phyloP scores from a whole-genome alignment of 2,113 vertebrate genomes.

The Reinhardtius hippoglossoides region DNA sequence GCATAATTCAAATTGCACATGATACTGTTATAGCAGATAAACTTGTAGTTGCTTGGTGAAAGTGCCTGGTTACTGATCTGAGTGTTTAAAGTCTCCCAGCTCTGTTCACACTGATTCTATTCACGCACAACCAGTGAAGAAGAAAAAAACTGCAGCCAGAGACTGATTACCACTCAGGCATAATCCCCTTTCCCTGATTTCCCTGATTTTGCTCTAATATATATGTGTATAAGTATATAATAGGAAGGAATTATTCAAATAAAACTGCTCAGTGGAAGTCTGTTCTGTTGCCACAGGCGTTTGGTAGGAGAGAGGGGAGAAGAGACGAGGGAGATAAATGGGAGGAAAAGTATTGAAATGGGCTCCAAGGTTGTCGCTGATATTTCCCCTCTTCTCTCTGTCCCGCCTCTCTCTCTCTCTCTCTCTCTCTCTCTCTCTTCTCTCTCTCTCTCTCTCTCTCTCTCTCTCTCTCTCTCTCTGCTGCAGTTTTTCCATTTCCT shows the following conservation, averaged over 20 bases:
- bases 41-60: conserved; percentile 7
- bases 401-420: conserved; percentile 15
- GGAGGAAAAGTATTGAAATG: conserved; percentile 83
- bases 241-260: conserved; percentile 90
- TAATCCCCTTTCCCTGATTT: conserved; percentile 92
- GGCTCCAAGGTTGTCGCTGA: conserved; percentile 77
- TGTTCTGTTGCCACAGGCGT: conserved; percentile 86
- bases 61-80: not conserved
- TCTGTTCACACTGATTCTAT: conserved; percentile 46
- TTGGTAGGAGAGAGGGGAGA: conserved; percentile 41
- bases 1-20: not conserved
- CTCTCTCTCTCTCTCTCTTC: conserved; percentile 14
- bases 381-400: conserved; percentile 21
- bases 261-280: conserved; percentile 88
- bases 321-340: conserved; percentile 83
- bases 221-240: conserved; percentile 55
- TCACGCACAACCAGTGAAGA: conserved; percentile 39
- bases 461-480: conserved; percentile 15
- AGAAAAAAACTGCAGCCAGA: conserved; percentile 43
- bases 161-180: conserved; percentile 83
- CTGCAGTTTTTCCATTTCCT: conserved; percentile 7
- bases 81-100: not conserved
- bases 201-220: conserved; percentile 77
- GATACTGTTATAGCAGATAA: not conserved
- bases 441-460: conserved; percentile 21